Conservation (phyloP, 2,888 invertebrate species). For the Lacanobia wlatinum region DNA sequence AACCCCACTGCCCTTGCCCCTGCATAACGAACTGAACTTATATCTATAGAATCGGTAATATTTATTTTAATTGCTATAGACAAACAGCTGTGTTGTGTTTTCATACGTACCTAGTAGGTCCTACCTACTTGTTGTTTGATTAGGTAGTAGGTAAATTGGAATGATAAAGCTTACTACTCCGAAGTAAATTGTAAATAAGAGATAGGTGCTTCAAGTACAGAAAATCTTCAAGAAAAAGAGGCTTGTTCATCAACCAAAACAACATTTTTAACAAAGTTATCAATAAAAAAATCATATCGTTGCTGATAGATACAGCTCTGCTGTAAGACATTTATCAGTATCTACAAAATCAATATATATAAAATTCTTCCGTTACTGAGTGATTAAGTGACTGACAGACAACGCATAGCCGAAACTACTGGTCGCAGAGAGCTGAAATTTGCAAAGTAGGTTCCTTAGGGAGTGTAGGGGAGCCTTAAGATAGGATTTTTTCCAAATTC, state of each 20-base stretch:
- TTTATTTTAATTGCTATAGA: slow-evolving; percentile 20
- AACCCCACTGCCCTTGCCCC: slow-evolving; percentile 67
- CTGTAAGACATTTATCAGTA: no score
- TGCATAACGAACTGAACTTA: slow-evolving; percentile 39
- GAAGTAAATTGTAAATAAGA: background rate
- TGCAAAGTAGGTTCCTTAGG: no score
- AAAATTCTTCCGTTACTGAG: no score
- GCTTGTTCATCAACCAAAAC: background rate
- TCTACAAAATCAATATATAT: no score
- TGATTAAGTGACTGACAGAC: no score
- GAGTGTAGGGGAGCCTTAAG: no score
- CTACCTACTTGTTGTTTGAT: background rate
- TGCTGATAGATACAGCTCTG: background rate
- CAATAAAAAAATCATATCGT: background rate
- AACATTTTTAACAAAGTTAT: background rate
- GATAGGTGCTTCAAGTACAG: background rate
- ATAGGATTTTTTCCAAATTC: no score
- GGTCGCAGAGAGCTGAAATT: no score
- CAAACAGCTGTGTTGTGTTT: slow-evolving; percentile 47
- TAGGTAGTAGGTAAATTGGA: background rate
- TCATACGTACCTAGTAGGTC: background rate
- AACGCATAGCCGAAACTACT: no score
- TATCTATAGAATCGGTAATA: slow-evolving; percentile 34
- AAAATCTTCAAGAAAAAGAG: background rate
- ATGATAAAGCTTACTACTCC: background rate